These are phyloP conservation scores for Ooceraea biroi DNA, from an alignment of 1,140 invertebrate species.

Conservation along the genomic window DNA sequence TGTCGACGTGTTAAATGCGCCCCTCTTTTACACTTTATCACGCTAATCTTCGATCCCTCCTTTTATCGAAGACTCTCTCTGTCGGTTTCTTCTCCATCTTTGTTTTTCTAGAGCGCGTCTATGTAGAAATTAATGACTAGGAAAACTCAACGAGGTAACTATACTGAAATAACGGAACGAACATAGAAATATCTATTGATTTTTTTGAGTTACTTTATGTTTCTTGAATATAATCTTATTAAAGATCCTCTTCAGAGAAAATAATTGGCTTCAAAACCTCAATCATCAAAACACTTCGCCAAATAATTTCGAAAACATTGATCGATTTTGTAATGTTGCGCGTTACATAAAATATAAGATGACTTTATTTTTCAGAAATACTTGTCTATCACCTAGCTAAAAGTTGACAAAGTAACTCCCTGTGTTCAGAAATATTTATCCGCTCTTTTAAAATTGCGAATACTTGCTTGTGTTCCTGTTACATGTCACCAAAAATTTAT, in stretches of 20 bases:
- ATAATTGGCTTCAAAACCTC: too few relatives aligned
- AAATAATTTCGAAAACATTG: too few relatives aligned
- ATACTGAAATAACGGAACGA: neutral
- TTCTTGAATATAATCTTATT: too few relatives aligned
- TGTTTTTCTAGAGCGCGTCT: neutral
- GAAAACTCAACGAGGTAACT: neutral
- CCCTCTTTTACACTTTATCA: slow-evolving; percentile 17
- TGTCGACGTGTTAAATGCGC: slow-evolving; percentile 68
- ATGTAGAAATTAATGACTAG: neutral
- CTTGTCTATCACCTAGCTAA: too few relatives aligned
- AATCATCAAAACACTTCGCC: too few relatives aligned
- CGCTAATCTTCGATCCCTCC: slow-evolving; percentile 11
- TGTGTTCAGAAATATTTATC: neutral
- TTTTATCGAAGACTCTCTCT: neutral
- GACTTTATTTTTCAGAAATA: too few relatives aligned
- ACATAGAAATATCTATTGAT: neutral
- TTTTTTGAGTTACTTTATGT: too few relatives aligned
- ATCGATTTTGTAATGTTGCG: too few relatives aligned
- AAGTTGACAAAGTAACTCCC: neutral
- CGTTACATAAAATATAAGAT: too few relatives aligned
- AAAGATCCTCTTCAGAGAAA: too few relatives aligned
- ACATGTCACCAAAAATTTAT: too few relatives aligned
- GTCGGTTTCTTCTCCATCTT: neutral
- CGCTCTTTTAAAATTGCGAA: neutral
- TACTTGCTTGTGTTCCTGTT: too few relatives aligned